Evolutionary conservation across 2,888 invertebrate species (phyloP).

Genomic region (Macaria liturata): DNA sequence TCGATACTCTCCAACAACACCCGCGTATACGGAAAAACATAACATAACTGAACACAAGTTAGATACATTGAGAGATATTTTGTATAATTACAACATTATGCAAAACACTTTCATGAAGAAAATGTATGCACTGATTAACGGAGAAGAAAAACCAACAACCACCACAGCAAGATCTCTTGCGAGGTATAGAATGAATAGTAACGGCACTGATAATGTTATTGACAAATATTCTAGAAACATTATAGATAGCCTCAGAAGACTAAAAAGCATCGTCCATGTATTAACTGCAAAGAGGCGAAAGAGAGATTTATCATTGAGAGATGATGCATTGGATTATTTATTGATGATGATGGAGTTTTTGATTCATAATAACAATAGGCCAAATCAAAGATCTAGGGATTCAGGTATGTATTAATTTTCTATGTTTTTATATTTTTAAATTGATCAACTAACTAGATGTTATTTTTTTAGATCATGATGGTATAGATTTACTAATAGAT

Average conservation of each 20-base stretch:
- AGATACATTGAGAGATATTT: conserved; percentile 19
- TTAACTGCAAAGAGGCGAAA: conserved; percentile 50
- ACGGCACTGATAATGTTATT: conserved; percentile 37
- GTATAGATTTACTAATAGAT: conserved; percentile 67
- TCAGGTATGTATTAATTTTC: conserved; percentile 45
- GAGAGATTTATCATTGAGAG: conserved; percentile 46
- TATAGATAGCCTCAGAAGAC: conserved; percentile 58
- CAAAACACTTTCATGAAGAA: conserved; percentile 62
- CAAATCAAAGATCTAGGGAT: no score
- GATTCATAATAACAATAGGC: conserved; percentile 43
- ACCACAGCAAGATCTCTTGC: conserved; percentile 24
- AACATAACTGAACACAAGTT: background rate
- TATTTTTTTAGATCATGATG: conserved; percentile 60
- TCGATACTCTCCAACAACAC: background rate
- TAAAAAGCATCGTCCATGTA: conserved; percentile 53
- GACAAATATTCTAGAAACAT: conserved; percentile 59
- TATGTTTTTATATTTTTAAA: background rate
- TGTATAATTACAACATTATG: conserved; percentile 35
- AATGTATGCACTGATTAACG: conserved; percentile 52
- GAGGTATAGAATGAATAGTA: conserved; percentile 13
- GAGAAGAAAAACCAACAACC: conserved; percentile 38
- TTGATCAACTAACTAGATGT: conserved; percentile 6
- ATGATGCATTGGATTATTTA: conserved; percentile 62
- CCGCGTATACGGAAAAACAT: background rate
- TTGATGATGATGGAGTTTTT: conserved; percentile 67